Base-by-base conservation (phyloP, 1,140 invertebrate species). In the Pachypeltis micranthus region DNA sequence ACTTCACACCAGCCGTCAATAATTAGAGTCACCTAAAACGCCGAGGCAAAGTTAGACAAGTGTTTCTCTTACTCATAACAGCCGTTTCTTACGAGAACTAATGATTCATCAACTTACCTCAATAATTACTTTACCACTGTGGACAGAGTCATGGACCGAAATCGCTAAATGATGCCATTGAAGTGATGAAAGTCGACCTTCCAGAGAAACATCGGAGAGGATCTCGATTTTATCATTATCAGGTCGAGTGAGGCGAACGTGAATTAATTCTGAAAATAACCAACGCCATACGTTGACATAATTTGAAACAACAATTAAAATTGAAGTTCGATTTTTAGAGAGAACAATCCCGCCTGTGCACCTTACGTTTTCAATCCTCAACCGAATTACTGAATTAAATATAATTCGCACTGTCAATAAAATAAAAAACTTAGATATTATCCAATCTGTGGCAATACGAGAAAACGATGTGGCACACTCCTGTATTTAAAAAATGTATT, bases 81-180 rank as follows among this genome's bases (percentile, higher is more conserved):
- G 19, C 14, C n/a, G n/a, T n/a, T n/a, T n/a, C n/a, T n/a, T n/a
- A n/a, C n/a, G n/a, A n/a, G n/a, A n/a, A n/a, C n/a, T n/a, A n/a
- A n/a, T n/a, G n/a, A n/a, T n/a, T n/a, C n/a, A 7, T 39, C 34
- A n/a, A 39, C 34, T 61, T 47, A 70, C 68, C 65, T 71, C 68
- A 31, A 72, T 76, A 23, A 84, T 75, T 54, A 78, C 77, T 59
- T 82, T 82, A 61, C 77, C 79, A 7, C 77, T 75, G 64, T 80
- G 74, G 34, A 83, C 73, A 0, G 74, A 77, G 67, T 84, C 82
- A 67, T 77, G 75, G 25, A 83, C 76, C 71, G 83, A 83, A 23
- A 85, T 69, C 24, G 80, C 79, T 34, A 86, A 69, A 69, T 83
- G 80, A 66, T 79, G 77, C 83, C 83, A 85, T 4, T 74, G 70